Evolutionary conservation across 2,888 invertebrate genomes (phyloP).

Genomic region (Brachylomia viminalis): DNA sequence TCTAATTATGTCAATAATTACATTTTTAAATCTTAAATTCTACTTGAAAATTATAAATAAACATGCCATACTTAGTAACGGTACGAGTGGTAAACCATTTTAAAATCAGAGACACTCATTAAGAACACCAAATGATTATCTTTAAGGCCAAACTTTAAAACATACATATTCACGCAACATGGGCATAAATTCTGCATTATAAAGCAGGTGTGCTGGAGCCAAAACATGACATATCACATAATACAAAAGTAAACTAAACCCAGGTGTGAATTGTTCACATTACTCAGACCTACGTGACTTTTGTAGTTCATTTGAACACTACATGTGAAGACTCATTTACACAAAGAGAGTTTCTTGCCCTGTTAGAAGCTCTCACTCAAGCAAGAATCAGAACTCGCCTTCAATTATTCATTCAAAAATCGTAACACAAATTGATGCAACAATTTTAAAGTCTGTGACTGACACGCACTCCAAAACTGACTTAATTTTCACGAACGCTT

Average conservation of each 20-base stretch:
- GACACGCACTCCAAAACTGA: background rate
- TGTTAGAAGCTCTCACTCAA: too few relatives aligned
- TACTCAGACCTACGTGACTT: conserved; percentile 53
- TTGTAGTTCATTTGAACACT: conserved; percentile 35
- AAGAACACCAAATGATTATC: background rate
- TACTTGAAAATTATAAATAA: background rate
- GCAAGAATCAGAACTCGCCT: background rate
- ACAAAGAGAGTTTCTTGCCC: background rate
- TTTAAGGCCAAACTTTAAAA: background rate
- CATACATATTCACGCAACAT: conserved; percentile 1
- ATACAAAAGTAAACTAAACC: conserved; percentile 43
- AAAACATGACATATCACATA: conserved; percentile 49
- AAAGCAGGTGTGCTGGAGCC: conserved; percentile 12
- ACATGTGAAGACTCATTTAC: background rate
- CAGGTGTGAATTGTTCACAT: conserved; percentile 56
- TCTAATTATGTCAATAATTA: background rate
- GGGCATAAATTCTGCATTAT: conserved; percentile 26
- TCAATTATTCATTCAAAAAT: background rate
- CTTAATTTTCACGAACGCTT: background rate
- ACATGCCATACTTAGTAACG: background rate
- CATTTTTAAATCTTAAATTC: background rate
- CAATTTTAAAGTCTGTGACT: background rate
- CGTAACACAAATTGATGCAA: background rate
- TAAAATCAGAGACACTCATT: background rate
- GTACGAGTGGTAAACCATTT: background rate